Base-by-base conservation (phyloP, 2,797 vertebrate species). In the Chelon auratus region DNA sequence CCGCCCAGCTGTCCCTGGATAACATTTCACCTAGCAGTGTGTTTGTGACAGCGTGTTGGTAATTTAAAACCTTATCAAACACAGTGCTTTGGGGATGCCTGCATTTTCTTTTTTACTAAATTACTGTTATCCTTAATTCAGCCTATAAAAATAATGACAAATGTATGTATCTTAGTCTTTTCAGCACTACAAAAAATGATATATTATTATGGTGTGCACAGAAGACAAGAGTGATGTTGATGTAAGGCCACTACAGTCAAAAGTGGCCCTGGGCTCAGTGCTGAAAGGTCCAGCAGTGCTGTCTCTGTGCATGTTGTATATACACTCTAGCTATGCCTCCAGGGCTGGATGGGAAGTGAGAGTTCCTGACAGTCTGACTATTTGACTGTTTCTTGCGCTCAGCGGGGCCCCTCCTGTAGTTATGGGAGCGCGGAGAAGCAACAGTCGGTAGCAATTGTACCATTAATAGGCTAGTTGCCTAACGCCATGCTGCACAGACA, bases 1-100 rank as follows among this genome's bases (percentile, higher is more conserved):
- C 82, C 88, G 75, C 77, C 76, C 74, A 76, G 68, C 64, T 79
- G 82, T 87, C 82, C 70, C 79, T 33, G 58, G 75, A 68, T 80
- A 77, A 75, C 70, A 68, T 83, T 89, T 85, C 64, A 82, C 54
- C 64, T n/a, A 5, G 48, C 66, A 83, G 72, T 82, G 78, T 87
- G 76, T 81, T 83, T 79, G 52, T 67, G 80, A 81, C 86, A 79
- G 55, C 78, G 4, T 80, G 73, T 83, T 62, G 5, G 50, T 72
- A 68, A 72, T 82, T 60, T 60, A 72, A 62, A 72, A 68, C 45
- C 62, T 56, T 80, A 76, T 87, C 82, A 82, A 76, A 68, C 62
- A 68, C 43, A 15, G 54, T 52, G 58, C 59, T n/a, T 24, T 26
- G 63, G 40, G 60, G 68, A 54, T 37, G 55, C 53, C 50, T 67